Evolutionary conservation across 2,888 invertebrate genomes (phyloP).

Genomic region (Napeogenes inachia): DNA sequence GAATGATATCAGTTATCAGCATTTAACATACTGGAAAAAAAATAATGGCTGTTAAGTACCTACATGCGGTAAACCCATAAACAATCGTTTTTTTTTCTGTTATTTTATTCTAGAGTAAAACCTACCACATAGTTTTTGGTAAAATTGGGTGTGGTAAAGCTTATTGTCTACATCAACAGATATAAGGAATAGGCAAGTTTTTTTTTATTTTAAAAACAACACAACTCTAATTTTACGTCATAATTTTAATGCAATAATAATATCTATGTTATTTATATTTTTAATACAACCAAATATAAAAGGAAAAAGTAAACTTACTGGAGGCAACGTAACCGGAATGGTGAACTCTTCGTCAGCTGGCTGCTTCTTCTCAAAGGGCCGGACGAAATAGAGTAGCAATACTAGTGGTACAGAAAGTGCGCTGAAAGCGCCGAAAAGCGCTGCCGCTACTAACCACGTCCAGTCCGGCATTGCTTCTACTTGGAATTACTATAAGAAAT

Average conservation of each 20-base stretch:
- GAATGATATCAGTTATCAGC: no score
- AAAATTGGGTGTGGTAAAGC: no score
- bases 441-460: slow-evolving; percentile 64
- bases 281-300: neutral
- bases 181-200: no score
- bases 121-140: no score
- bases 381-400: slow-evolving; percentile 58
- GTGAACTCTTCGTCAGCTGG: slow-evolving; percentile 43
- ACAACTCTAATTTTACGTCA: no score
- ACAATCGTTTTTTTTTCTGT: no score
- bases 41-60: no score
- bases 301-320: slow-evolving; percentile 46
- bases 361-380: slow-evolving; percentile 55
- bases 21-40: no score
- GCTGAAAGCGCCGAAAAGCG: slow-evolving; percentile 59
- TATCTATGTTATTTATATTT: neutral
- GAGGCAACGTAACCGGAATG: slow-evolving; percentile 60
- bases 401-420: slow-evolving; percentile 58
- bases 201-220: no score
- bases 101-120: no score
- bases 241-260: neutral
- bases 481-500: slow-evolving; percentile 3
- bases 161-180: no score
- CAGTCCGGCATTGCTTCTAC: slow-evolving; percentile 61
- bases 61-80: no score